phyloP scores from a whole-genome alignment of 2,888 invertebrate species.

The Caenorhabditis sp. region DNA sequence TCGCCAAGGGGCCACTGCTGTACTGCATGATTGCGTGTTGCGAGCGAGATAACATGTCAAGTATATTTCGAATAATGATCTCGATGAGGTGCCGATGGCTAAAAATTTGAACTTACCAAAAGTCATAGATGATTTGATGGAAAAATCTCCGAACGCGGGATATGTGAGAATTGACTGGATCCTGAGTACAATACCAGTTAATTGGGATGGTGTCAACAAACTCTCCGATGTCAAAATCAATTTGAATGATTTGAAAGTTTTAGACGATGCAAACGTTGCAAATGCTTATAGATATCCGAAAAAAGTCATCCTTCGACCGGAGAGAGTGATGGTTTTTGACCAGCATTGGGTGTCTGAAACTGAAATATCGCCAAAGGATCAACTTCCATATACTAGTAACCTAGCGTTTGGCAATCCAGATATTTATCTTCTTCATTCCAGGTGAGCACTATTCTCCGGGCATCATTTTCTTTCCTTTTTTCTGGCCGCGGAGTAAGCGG shows the following conservation, averaged over 20 bases:
- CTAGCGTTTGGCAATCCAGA: no score
- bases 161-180: conserved; percentile 42
- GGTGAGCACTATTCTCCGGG: no score
- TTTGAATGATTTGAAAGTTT: conserved; percentile 16
- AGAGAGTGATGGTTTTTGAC: conserved; percentile 44
- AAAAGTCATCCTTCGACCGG: conserved; percentile 49
- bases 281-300: conserved; percentile 47
- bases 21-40: conserved; percentile 48
- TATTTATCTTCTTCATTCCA: no score
- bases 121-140: conserved; percentile 11
- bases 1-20: conserved; percentile 39
- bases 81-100: conserved; percentile 43
- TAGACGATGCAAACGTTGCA: conserved; percentile 25
- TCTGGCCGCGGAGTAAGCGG: no score
- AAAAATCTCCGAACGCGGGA: conserved; percentile 28
- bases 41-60: conserved; percentile 39
- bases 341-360: conserved; percentile 43
- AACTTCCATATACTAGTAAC: conserved; percentile 24
- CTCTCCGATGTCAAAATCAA: conserved; percentile 24
- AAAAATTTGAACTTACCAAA: conserved; percentile 16
- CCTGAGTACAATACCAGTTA: conserved; percentile 30
- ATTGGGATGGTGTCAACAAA: conserved; percentile 29
- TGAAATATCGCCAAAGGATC: conserved; percentile 10
- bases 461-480: no score
- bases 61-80: conserved; percentile 45